Conservation (phyloP, 1,140 invertebrate species). For the Tetramorium simillimum region DNA sequence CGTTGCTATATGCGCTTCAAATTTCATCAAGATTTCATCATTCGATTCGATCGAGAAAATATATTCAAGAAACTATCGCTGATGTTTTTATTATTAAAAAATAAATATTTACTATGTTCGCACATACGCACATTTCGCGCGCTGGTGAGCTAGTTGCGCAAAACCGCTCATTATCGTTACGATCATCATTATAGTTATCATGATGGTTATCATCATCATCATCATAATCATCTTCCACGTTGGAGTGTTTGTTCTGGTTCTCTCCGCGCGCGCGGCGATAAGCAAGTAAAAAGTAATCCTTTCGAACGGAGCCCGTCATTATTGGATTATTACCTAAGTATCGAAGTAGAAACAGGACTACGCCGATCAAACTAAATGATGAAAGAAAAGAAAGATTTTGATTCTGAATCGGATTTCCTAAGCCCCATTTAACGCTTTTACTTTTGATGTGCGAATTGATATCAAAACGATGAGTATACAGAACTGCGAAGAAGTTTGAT, state of each 20-base stretch:
- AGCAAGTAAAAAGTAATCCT: constrained; percentile 77
- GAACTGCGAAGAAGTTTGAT: background rate
- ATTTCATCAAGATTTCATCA: background rate
- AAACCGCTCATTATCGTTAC: constrained; percentile 79
- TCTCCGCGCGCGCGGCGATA: constrained; percentile 58
- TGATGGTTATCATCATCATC: constrained; percentile 76
- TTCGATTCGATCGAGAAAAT: background rate
- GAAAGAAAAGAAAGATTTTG: constrained; percentile 51
- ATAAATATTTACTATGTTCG: constrained; percentile 36
- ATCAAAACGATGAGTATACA: background rate
- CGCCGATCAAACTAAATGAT: constrained; percentile 54
- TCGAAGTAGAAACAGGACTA: constrained; percentile 73
- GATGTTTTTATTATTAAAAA: constrained; percentile 1
- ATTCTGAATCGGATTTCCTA: background rate
- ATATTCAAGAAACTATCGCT: background rate
- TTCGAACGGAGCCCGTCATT: constrained; percentile 80
- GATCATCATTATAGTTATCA: constrained; percentile 71
- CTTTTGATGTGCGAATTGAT: background rate
- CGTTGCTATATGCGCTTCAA: background rate
- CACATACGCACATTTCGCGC: constrained; percentile 20
- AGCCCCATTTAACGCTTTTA: background rate
- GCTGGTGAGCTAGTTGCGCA: constrained; percentile 65
- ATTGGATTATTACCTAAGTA: constrained; percentile 82
- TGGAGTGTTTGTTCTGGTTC: constrained; percentile 79
- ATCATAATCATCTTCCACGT: constrained; percentile 70